Evolutionary conservation across 2,888 invertebrate genomes (phyloP), one percentile per base, ranked within the genome.

Genomic region (Troides aeacus): DNA sequence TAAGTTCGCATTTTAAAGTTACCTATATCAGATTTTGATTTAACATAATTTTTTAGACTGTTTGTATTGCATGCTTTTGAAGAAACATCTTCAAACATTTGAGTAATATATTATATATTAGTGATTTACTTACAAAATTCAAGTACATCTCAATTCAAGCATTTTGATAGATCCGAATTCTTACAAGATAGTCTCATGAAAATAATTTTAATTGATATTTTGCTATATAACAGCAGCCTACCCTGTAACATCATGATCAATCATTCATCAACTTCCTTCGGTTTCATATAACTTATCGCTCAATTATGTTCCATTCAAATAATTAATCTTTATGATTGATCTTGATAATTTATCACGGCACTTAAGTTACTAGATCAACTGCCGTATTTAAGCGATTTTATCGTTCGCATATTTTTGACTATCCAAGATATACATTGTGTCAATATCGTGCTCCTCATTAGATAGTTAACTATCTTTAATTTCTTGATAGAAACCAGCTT

Each of bases 351-450:
- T 18, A 53, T 53, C 53, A 53, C 18, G 61, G 61, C 71, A 62
- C 42, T 17, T 62, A 46, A 62, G 17, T 39, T 62, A n/a, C 8
- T 7, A 21, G n/a, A 18, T 42, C 66, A 68, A 46, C 46, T 12
- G 15, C 15, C 5, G 53, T 53, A 53, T 53, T 53, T n/a, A 5
- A n/a, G n/a, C n/a, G 18, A 7, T 66, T 72, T 62, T 72, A 68
- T 67, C 69, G 57, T 23, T 50, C 53, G n/a, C n/a, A 53, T 53
- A 53, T 53, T 53, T n/a, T n/a, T n/a, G n/a, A 7, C 6, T 18
- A n/a, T 53, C 8, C 8, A 53, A 18, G 6, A 18, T 18, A 53
- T n/a, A 53, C n/a, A 53, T 2, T 50, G 12, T n/a, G 18, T n/a
- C 18, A 18, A 8, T 53, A 0, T n/a, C 6, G 53, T 53, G 18